Evolutionary conservation across 2,113 vertebrate genomes (phyloP).

Genomic region (Albula goreensis): DNA sequence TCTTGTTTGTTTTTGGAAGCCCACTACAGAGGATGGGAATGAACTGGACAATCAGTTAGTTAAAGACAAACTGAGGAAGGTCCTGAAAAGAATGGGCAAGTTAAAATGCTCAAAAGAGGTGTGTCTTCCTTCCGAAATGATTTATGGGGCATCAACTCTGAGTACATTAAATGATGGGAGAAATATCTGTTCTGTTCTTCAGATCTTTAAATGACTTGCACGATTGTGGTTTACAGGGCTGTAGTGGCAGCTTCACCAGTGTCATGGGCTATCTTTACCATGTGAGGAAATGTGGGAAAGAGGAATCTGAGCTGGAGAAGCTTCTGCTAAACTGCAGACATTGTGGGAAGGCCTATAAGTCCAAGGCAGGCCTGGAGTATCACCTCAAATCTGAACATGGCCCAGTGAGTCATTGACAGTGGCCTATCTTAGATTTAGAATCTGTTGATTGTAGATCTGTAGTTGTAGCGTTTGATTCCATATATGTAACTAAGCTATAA

Average conservation of each 20-base stretch:
- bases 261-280: slow-evolving; percentile 95
- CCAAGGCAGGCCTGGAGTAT: slow-evolving; percentile 89
- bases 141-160: neutral
- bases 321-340: slow-evolving; percentile 86
- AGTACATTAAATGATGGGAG: neutral
- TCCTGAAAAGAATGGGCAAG: slow-evolving; percentile 87
- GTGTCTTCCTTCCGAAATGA: neutral
- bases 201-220: neutral
- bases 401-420: slow-evolving; percentile 74
- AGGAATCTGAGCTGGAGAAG: slow-evolving; percentile 86
- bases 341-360: slow-evolving; percentile 86
- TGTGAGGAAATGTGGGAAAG: slow-evolving; percentile 89
- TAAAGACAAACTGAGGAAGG: slow-evolving; percentile 83
- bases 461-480: neutral
- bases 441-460: neutral
- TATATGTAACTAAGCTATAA: too few relatives aligned
- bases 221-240: slow-evolving; percentile 70
- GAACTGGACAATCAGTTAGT: slow-evolving; percentile 78
- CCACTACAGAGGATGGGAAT: slow-evolving; percentile 73
- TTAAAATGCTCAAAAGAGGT: slow-evolving; percentile 87
- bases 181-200: neutral
- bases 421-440: neutral
- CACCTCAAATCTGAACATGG: slow-evolving; percentile 88
- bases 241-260: slow-evolving; percentile 87
- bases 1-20: slow-evolving; percentile 63